Conservation (phyloP, 2,888 invertebrate species). For the Vannuccia rotundouncinata region DNA sequence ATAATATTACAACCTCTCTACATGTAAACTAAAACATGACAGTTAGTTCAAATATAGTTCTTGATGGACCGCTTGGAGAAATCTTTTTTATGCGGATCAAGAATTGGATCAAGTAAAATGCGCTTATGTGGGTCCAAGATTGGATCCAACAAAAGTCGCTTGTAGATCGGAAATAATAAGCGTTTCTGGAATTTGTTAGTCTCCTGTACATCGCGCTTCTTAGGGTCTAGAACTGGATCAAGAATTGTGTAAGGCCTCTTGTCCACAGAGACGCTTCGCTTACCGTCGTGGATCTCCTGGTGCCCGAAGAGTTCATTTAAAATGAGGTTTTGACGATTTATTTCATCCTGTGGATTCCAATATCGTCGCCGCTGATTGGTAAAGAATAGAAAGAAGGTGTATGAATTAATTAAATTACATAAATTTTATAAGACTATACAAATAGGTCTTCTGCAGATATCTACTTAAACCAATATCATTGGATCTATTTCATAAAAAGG, state of each 20-base stretch:
- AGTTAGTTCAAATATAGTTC: neutral
- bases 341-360: constrained; percentile 16
- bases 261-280: neutral
- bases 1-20: no score
- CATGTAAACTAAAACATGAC: no score
- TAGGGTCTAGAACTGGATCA: neutral
- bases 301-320: constrained; percentile 9
- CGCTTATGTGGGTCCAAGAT: neutral
- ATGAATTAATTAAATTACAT: no score
- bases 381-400: no score
- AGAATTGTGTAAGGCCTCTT: neutral
- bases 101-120: neutral
- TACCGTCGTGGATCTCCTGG: constrained; percentile 2
- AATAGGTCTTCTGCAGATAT: no score
- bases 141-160: neutral
- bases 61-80: neutral
- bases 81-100: neutral
- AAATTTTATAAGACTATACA: no score
- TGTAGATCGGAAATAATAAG: neutral
- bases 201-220: neutral
- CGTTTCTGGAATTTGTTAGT: neutral
- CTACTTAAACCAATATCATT: no score
- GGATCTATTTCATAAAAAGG: no score
- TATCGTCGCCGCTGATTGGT: neutral
- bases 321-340: neutral